Evolutionary conservation across 2,113 vertebrate genomes (phyloP), one percentile per base, ranked within the genome.

Genomic region (Mustela lutreola): DNA sequence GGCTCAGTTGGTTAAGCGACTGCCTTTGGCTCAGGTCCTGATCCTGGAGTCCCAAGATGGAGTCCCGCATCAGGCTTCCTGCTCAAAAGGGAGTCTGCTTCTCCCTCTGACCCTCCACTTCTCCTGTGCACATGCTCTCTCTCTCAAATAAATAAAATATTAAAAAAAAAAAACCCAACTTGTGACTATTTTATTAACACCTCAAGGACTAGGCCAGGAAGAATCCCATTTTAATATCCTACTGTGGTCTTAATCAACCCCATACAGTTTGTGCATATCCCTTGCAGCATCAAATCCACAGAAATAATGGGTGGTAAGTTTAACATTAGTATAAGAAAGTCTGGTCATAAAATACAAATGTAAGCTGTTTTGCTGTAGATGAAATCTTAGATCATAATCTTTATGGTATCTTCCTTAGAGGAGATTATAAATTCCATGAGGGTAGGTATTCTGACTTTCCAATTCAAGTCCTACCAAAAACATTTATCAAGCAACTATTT

Each of bases 241-340:
- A 5, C 21, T 15, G 5, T 28, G 50, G 88, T 90, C 50, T 80
- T 86, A 71, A 82, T 75, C 78, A 76, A 45, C 36, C 26, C 58
- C 19, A 58, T 16, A 67, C 5, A 7, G 4, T 42, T 62, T 62
- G 50, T 16, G 65, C 31, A 16, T 26, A 53, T 18, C 53, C 16
- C 36, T n/a, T 82, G 4, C 14, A 75, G 67, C 45, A n/a, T 2
- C 33, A 36, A 91, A 75, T 56, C 42, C 28, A 78, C 42, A 48
- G 26, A 94, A 86, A 76, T 45, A 75, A 70, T 4, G 24, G 67
- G 83, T 50, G 53, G 48, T 71, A 79, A 89, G 79, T 82, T 75
- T 94, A 67, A 88, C 39, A 8, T 62, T 75, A 82, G n/a, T 63
- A 8, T 56, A 81, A 92, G 31, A 85, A 94, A 96, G 36, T 70